Conservation (phyloP, 2,113 vertebrate genomes). For the Herpailurus yagouaroundi region DNA sequence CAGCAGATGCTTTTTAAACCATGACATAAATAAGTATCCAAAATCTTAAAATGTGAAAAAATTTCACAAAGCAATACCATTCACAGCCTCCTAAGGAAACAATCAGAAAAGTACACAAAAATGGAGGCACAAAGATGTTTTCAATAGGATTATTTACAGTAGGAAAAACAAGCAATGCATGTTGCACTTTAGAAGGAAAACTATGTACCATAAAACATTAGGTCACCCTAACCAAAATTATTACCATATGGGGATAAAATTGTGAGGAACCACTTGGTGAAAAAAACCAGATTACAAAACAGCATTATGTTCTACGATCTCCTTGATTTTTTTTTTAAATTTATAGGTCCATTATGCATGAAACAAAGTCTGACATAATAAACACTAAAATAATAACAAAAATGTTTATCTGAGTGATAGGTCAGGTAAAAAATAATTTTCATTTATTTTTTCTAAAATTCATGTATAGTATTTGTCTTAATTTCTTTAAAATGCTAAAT, state of each 20-base stretch:
- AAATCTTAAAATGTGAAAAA: conserved; percentile 26
- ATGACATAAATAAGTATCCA: neutral
- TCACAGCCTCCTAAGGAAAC: neutral
- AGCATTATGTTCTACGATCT: neutral
- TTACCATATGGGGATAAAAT: neutral
- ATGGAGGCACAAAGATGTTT: neutral
- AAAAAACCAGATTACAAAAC: neutral
- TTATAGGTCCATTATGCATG: neutral
- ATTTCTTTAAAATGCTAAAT: conserved; percentile 41
- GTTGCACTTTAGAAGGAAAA: neutral
- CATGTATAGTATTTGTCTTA: neutral
- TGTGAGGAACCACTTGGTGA: neutral
- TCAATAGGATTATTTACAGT: neutral
- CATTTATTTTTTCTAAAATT: neutral
- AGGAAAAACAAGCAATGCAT: conserved; percentile 2
- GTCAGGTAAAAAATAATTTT: neutral
- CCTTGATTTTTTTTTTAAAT: neutral
- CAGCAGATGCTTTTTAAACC: neutral
- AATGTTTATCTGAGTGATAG: neutral
- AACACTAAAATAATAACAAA: conserved; percentile 22
- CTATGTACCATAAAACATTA: neutral
- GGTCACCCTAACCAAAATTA: neutral
- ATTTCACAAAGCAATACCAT: neutral
- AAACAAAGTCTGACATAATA: conserved; percentile 33
- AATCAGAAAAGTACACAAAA: neutral